Evolutionary conservation across 2,888 invertebrate species (phyloP).

Genomic region (Copidosoma aretas): DNA sequence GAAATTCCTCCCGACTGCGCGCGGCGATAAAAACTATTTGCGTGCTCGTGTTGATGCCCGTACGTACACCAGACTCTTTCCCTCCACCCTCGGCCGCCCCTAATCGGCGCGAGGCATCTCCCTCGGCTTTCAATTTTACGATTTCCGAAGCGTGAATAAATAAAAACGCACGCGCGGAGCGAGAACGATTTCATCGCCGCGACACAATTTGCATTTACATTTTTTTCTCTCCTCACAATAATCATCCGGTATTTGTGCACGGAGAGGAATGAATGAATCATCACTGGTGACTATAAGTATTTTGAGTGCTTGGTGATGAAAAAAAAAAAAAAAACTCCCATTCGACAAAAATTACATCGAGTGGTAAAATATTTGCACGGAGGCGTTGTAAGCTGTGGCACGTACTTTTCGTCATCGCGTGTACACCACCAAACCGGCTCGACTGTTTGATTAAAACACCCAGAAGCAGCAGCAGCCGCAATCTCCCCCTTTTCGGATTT

Average conservation of each 20-base stretch:
- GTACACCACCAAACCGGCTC: too few species aligned
- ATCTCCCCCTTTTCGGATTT: slow-evolving; percentile 33
- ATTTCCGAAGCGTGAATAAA: slow-evolving; percentile 23
- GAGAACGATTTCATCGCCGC: slow-evolving; percentile 18
- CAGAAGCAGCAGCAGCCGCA: slow-evolving; percentile 25
- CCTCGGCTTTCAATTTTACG: slow-evolving; percentile 9
- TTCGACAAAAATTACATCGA: too few species aligned
- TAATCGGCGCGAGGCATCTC: slow-evolving; percentile 34
- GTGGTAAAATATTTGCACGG: too few species aligned
- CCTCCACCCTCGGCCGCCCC: slow-evolving; percentile 5
- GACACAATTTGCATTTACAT: not conserved
- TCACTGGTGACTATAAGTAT: not conserved
- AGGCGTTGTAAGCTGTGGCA: too few species aligned
- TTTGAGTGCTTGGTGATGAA: too few species aligned
- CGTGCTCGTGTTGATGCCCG: slow-evolving; percentile 16
- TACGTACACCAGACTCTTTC: slow-evolving; percentile 9
- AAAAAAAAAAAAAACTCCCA: too few species aligned
- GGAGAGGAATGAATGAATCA: not conserved
- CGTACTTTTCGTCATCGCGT: too few species aligned
- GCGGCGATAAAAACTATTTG: slow-evolving; percentile 8
- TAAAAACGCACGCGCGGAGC: slow-evolving; percentile 19
- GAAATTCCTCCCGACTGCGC: slow-evolving; percentile 10
- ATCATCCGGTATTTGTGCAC: not conserved
- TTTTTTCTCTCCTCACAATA: not conserved
- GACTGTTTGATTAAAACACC: too few species aligned